These are phyloP conservation scores for Orius laevigatus DNA, from an alignment of 1,140 invertebrate species.

Conservation along the genomic window DNA sequence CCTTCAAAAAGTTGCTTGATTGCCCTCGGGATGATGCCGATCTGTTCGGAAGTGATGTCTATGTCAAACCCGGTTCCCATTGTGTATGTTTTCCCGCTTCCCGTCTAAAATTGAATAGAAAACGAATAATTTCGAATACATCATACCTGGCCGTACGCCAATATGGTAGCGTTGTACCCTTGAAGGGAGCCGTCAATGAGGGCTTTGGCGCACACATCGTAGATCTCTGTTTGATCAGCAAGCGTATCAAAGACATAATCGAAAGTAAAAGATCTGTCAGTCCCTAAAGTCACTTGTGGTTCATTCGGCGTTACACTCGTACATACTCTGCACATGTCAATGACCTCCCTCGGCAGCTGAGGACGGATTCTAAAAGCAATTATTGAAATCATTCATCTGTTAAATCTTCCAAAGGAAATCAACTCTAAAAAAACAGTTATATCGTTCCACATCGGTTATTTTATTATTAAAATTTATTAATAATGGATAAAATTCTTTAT, in stretches of 20 bases:
- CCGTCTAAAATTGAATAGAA: constrained; percentile 46
- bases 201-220: constrained; percentile 66
- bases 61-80: constrained; percentile 98
- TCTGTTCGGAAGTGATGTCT: constrained; percentile 46
- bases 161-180: constrained; percentile 87
- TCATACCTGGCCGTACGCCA: constrained; percentile 83
- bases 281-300: constrained; percentile 81
- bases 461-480: too few species aligned
- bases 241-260: constrained; percentile 84
- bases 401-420: too few species aligned
- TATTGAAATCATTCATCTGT: too few species aligned
- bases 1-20: constrained; percentile 77
- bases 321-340: constrained; percentile 89
- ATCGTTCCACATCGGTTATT: too few species aligned
- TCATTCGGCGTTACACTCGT: constrained; percentile 73
- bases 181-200: constrained; percentile 78
- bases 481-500: too few species aligned
- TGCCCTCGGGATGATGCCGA: constrained; percentile 87
- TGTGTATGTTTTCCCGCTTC: constrained; percentile 93
- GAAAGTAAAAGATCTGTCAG: constrained; percentile 92
- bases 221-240: constrained; percentile 64
- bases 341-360: constrained; percentile 77
- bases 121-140: not conserved
- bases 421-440: too few species aligned
- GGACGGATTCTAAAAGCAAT: constrained; percentile 85